These are phyloP conservation scores for Syngnathus rostellatus DNA, from an alignment of 2,797 vertebrate genomes.

Conservation along the genomic window DNA sequence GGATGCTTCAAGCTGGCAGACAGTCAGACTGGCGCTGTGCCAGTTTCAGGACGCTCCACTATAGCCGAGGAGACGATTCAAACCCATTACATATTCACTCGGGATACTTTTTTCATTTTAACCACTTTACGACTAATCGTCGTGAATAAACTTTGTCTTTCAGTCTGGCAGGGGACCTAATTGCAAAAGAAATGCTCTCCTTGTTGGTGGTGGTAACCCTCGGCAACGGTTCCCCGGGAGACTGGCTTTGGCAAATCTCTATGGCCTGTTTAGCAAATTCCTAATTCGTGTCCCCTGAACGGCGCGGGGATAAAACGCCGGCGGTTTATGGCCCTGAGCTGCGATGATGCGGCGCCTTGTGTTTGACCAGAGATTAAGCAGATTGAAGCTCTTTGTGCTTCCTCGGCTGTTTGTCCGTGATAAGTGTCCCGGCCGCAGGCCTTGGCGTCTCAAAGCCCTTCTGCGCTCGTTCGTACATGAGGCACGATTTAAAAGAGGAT, in stretches of 20 bases:
- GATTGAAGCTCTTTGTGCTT: slow-evolving; percentile 59
- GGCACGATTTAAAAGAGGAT: not conserved
- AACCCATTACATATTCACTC: slow-evolving; percentile 10
- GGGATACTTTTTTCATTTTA: not conserved
- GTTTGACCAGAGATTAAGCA: slow-evolving; percentile 69
- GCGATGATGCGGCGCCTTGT: slow-evolving; percentile 51
- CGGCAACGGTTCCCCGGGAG: slow-evolving; percentile 52
- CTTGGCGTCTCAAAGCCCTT: not conserved
- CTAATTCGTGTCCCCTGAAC: slow-evolving; percentile 41
- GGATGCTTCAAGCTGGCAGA: slow-evolving; percentile 44
- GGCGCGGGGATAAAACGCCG: slow-evolving; percentile 41
- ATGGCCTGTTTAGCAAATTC: slow-evolving; percentile 47
- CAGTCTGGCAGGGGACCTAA: slow-evolving; percentile 45
- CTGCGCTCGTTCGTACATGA: not conserved
- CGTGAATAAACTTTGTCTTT: slow-evolving; percentile 25
- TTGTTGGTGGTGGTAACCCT: slow-evolving; percentile 51
- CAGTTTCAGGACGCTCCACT: slow-evolving; percentile 29
- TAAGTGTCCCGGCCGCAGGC: slow-evolving; percentile 50
- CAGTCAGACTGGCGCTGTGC: slow-evolving; percentile 44
- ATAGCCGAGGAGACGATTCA: slow-evolving; percentile 29
- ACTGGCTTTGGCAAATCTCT: slow-evolving; percentile 51
- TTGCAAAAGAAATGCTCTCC: slow-evolving; percentile 45
- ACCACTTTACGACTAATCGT: slow-evolving; percentile 14
- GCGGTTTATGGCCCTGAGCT: slow-evolving; percentile 51
- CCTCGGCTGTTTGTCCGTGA: slow-evolving; percentile 62